Base-by-base conservation (phyloP, 1,140 invertebrate genomes). In the Drosophila carrolli region DNA sequence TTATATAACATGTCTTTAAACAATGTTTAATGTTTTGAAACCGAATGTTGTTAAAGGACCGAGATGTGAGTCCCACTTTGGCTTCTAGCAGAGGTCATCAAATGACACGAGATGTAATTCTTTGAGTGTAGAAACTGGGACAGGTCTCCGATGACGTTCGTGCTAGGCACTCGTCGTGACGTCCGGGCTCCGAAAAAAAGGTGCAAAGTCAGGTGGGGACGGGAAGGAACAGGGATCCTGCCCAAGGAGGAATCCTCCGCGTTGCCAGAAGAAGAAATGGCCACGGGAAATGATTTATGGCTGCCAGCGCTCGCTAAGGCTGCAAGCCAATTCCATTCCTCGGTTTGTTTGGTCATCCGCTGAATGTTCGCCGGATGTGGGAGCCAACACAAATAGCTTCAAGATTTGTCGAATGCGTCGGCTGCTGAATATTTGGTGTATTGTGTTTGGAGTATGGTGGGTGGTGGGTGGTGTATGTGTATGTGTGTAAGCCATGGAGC, bases 91-190 rank as follows among this genome's bases (percentile, higher is more conserved):
- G 29, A 32, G 29, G 29, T 32, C 29, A 32, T 7, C 6, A 32
- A 32, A 8, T 7, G 29, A 32, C 5, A 14, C 32, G 8, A 11
- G 10, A 38, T 11, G 9, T 38, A 38, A 38, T 35, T 63, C 41
- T 35, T 44, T 0, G 5, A 37, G 65, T 68, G 65, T 35, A 53
- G 4, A 14, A 53, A 29, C 38, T 38, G 23, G 48, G 55, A 60
- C 38, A 29, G 47, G 55, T 54, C 67, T 40, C 71, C 68, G 14
- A 85, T 84, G 81, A 85, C 81, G 81, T 85, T 81, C 78, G 67
- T 77, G 55, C 50, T 74, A 19, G 58, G 54, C 19, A 54, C 54
- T 75, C 73, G 71, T 75, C 73, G 71, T 75, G 75, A 77, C 75
- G 75, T 77, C 50, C 74, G 55, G 57, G 16, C 40, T 37, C 51